These are phyloP conservation scores for Lithobius niger DNA, from an alignment of 1,140 invertebrate species.

Conservation along the genomic window DNA sequence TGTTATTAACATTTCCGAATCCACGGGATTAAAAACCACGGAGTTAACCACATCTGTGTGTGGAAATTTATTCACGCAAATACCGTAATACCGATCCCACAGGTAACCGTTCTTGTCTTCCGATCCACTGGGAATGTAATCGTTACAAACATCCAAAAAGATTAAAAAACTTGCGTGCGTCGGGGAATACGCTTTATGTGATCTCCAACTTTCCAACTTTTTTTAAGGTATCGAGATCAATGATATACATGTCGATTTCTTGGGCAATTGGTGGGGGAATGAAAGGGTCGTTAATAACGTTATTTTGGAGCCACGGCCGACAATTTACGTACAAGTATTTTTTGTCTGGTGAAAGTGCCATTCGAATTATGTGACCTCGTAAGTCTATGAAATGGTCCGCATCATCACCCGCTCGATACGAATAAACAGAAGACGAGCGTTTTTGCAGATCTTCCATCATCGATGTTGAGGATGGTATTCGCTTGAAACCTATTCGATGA, in stretches of 20 bases:
- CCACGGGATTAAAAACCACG: too few species aligned
- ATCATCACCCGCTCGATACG: conserved; percentile 56
- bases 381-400: conserved; percentile 72
- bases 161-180: conserved; percentile 83
- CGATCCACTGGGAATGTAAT: conserved; percentile 80
- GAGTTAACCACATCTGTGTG: too few species aligned
- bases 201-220: conserved; percentile 64
- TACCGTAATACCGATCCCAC: too few species aligned
- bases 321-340: conserved; percentile 78
- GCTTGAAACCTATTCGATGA: too few species aligned
- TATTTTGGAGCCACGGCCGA: conserved; percentile 67
- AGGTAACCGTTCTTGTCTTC: too few species aligned
- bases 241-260: conserved; percentile 81
- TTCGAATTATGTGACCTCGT: conserved; percentile 77
- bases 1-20: too few species aligned
- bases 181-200: conserved; percentile 72
- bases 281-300: conserved; percentile 59
- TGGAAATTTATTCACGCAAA: too few species aligned
- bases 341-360: conserved; percentile 73
- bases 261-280: conserved; percentile 77
- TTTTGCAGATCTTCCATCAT: conserved; percentile 5
- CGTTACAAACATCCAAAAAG: conserved; percentile 68
- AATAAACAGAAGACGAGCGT: conserved; percentile 22
- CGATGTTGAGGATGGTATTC: conserved; percentile 47
- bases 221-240: conserved; percentile 62